Conservation (phyloP, 1,140 invertebrate species). For the Pachypeltis micranthus region DNA sequence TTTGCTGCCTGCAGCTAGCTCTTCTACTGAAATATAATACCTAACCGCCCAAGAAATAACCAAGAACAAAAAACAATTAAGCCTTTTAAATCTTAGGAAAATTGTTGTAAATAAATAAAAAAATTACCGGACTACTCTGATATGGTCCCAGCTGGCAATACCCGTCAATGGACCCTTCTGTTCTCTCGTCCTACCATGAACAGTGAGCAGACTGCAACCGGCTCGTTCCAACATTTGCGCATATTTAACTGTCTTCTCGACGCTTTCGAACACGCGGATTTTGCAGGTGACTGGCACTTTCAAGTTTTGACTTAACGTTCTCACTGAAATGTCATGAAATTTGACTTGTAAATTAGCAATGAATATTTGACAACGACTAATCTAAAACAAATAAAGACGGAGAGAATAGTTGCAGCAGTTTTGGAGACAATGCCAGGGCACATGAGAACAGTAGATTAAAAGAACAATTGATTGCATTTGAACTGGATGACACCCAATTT, state of each 20-base stretch:
- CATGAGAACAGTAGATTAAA: too few relatives aligned
- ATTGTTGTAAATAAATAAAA: too few relatives aligned
- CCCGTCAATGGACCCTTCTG: slow-evolving; percentile 93
- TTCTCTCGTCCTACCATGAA: slow-evolving; percentile 91
- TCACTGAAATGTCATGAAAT: slow-evolving; percentile 43
- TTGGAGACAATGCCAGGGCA: too few relatives aligned
- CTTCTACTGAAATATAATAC: too few relatives aligned
- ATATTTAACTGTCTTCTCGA: slow-evolving; percentile 82
- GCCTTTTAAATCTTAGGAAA: too few relatives aligned
- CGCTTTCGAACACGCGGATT: slow-evolving; percentile 78
- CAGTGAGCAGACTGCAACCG: slow-evolving; percentile 82
- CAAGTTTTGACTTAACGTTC: slow-evolving; percentile 51
- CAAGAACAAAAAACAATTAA: too few relatives aligned
- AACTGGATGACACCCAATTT: too few relatives aligned
- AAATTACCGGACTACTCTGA: slow-evolving; percentile 81
- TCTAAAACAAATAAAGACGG: slow-evolving; percentile 1
- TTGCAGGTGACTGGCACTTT: slow-evolving; percentile 89
- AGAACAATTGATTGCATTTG: too few relatives aligned
- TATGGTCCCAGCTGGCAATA: slow-evolving; percentile 86
- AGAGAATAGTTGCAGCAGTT: too few relatives aligned
- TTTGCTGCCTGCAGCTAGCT: too few relatives aligned
- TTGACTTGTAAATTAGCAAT: not conserved
- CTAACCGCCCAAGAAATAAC: too few relatives aligned
- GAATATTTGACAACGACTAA: not conserved
- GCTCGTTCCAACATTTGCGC: slow-evolving; percentile 88